Conservation (phyloP, 2,888 invertebrate species). For the Timandra comae region DNA sequence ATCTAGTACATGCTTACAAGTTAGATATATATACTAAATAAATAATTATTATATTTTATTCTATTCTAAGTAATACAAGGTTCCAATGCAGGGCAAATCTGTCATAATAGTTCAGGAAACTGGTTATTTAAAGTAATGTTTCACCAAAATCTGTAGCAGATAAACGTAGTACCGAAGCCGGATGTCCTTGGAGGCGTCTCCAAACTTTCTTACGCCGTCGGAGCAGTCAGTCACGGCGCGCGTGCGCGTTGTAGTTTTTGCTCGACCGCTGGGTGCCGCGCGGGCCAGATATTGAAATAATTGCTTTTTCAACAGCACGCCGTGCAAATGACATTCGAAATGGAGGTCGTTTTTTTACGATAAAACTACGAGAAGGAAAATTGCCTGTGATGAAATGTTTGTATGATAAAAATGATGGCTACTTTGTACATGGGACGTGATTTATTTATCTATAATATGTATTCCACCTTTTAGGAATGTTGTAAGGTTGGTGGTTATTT, state of each 20-base stretch:
- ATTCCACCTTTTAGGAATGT: too few species aligned
- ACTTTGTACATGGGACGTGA: too few species aligned
- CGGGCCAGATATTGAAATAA: slow-evolving; percentile 73
- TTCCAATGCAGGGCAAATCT: too few species aligned
- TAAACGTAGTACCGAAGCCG: slow-evolving; percentile 9
- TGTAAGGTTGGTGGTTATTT: too few species aligned
- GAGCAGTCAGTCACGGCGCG: slow-evolving; percentile 51
- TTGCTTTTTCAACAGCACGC: slow-evolving; percentile 74
- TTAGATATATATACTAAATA: too few species aligned
- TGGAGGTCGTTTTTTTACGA: slow-evolving; percentile 72
- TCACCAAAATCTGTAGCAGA: too few species aligned
- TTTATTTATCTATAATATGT: too few species aligned
- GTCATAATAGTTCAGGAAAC: slow-evolving; percentile 5
- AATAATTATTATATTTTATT: too few species aligned
- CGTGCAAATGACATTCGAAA: slow-evolving; percentile 77
- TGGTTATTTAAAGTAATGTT: too few species aligned
- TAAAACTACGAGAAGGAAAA: slow-evolving; percentile 58
- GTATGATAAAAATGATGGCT: slow-evolving; percentile 46
- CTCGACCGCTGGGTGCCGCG: slow-evolving; percentile 51
- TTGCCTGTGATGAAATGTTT: slow-evolving; percentile 65
- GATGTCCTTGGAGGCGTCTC: slow-evolving; percentile 54
- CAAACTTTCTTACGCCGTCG: slow-evolving; percentile 52
- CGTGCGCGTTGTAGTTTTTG: slow-evolving; percentile 67
- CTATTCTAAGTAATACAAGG: too few species aligned
- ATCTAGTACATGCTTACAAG: too few species aligned